Evolutionary conservation across 2,888 invertebrate genomes (phyloP), one percentile per base, ranked within the genome.

Genomic region (Leucophora obtusa): DNA sequence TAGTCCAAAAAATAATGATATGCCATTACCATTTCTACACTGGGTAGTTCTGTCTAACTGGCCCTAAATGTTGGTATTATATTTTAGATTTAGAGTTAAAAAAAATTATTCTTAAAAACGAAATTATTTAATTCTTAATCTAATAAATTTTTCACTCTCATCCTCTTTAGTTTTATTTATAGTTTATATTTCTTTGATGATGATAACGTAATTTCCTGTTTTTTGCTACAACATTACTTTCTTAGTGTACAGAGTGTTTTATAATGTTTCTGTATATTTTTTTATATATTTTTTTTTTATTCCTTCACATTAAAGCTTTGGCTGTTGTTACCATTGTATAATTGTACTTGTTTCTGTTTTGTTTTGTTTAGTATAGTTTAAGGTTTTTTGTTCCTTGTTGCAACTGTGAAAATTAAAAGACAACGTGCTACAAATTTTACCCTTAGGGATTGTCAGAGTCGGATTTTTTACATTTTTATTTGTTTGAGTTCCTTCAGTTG

Each of bases 131-230:
- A 28, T 28, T 6, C 4, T 7, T 28, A 10, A 77, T 54, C 77
- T 24, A 77, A 77, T 71, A 66, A 60, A 66, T 24, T 24, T 50
- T 51, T 43, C 66, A 15, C 65, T 7, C 47, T 73, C 77, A 59
- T 56, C 47, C 54, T 47, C 24, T 60, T 60, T 62, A 47, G 6
- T n/a, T 47, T 47, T 47, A 6, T n/a, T 47, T 38, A 38, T 54
- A 73, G 65, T 77, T 81, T 77, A 66, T 74, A 77, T 77, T 81
- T 77, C 75, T 76, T 86, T 87, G 87, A 87, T 85, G 87, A 86
- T 88, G 88, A 88, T 88, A 87, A 88, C 87, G 87, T 86, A 88
- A 88, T 88, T 88, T 88, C 87, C 87, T 87, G 84, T 83, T 83
- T 76, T 79, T 66, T 58, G 50, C 68, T 76, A 62, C 50, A 73